phyloP scores from a whole-genome alignment of 2,888 invertebrate species.

The Aleiodes leptofemur region DNA sequence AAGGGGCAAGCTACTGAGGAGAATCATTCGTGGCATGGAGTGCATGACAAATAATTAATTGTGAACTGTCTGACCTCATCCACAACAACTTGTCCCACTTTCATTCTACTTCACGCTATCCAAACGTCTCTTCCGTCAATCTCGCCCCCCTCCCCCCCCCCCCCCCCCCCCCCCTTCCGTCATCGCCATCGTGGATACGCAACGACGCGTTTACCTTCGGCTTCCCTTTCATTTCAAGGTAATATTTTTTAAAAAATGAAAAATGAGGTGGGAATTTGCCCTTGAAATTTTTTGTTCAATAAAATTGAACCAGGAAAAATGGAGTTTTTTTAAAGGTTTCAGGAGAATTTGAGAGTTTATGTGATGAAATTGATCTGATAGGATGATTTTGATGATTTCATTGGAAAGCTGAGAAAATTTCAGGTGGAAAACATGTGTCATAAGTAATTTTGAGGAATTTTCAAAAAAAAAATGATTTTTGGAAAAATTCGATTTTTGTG shows the following conservation, averaged over 20 bases:
- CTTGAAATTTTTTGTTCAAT: too few relatives aligned
- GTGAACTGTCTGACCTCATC: slow-evolving; percentile 64
- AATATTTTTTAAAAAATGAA: neutral
- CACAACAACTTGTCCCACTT: slow-evolving; percentile 67
- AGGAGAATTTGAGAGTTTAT: too few relatives aligned
- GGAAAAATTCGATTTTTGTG: too few relatives aligned
- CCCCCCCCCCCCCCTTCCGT: slow-evolving; percentile 37
- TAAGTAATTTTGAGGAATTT: too few relatives aligned
- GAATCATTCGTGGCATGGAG: neutral
- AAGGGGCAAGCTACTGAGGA: neutral
- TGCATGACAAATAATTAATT: slow-evolving; percentile 21
- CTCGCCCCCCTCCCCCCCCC: slow-evolving; percentile 43
- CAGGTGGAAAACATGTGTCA: too few relatives aligned
- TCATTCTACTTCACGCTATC: slow-evolving; percentile 38
- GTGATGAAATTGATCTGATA: too few relatives aligned
- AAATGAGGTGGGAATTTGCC: neutral
- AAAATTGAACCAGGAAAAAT: too few relatives aligned
- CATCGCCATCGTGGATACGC: slow-evolving; percentile 8
- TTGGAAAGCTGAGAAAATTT: too few relatives aligned
- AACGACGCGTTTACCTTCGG: slow-evolving; percentile 16
- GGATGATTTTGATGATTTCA: too few relatives aligned
- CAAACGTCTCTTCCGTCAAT: slow-evolving; percentile 41
- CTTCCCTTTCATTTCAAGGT: slow-evolving; percentile 15
- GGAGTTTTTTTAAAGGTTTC: too few relatives aligned
- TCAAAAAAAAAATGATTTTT: too few relatives aligned